Conservation (phyloP, 2,888 invertebrate species). For the Amphipoea lucens region DNA sequence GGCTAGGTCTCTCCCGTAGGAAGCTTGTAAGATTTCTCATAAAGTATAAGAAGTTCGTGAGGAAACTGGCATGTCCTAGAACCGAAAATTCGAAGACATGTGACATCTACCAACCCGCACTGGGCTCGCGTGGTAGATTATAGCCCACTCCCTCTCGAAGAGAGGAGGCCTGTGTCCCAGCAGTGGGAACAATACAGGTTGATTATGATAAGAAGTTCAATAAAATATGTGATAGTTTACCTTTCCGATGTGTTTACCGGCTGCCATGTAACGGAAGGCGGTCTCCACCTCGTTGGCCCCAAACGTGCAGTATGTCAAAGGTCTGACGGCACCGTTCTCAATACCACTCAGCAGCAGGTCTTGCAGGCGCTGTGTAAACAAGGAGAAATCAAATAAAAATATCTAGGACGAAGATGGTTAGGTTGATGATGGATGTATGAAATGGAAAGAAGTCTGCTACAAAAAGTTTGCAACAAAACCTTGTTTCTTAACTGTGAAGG, state of each 20-base stretch:
- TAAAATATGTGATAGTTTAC: slow-evolving; percentile 62
- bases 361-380: slow-evolving; percentile 84
- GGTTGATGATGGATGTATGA: background rate
- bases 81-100: no score
- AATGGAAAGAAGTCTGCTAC: background rate
- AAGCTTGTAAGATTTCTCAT: background rate
- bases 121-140: no score
- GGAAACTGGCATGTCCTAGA: no score
- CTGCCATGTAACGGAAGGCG: slow-evolving; percentile 91
- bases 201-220: background rate
- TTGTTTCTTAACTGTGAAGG: no score
- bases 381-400: background rate
- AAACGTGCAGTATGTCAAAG: slow-evolving; percentile 91
- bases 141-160: no score
- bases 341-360: slow-evolving; percentile 91
- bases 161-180: no score
- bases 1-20: background rate
- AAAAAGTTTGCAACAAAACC: background rate
- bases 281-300: slow-evolving; percentile 90
- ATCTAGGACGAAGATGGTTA: no score
- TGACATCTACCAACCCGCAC: no score
- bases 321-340: slow-evolving; percentile 91
- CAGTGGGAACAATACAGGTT: no score
- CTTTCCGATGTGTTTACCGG: slow-evolving; percentile 94
- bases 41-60: background rate